phyloP scores from a whole-genome alignment of 2,113 vertebrate genomes.

The Gorsachius goisagi region DNA sequence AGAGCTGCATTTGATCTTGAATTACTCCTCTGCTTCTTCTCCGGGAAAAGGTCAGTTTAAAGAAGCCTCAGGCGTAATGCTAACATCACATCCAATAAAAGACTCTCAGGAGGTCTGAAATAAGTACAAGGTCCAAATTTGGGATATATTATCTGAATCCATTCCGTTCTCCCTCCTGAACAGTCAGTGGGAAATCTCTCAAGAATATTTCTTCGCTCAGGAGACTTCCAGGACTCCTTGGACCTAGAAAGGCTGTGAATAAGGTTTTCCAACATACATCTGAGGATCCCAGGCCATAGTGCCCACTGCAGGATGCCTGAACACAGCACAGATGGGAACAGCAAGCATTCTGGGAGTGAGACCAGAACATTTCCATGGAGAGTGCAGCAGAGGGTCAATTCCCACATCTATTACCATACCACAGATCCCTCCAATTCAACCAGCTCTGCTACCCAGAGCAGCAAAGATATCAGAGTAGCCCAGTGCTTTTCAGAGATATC shows the following conservation, averaged over 20 bases:
- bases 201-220: background rate
- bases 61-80: conserved; percentile 27
- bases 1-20: conserved; percentile 27
- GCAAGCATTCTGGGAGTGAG: background rate
- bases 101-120: conserved; percentile 25
- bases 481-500: background rate
- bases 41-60: conserved; percentile 53
- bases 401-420: background rate
- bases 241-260: background rate
- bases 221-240: background rate
- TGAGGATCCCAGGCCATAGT: background rate
- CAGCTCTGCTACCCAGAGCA: background rate
- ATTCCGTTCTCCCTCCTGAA: background rate
- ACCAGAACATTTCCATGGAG: background rate
- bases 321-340: background rate
- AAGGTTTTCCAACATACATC: background rate
- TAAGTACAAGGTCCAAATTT: conserved; percentile 18
- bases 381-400: background rate
- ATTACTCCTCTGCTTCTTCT: conserved; percentile 46
- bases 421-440: background rate
- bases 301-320: background rate
- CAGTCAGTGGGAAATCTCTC: background rate
- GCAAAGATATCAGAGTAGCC: background rate
- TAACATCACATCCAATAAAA: conserved; percentile 17
- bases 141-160: background rate